Evolutionary conservation across 2,797 vertebrate genomes (phyloP), one percentile per base, ranked within the genome.

Genomic region (Champsocephalus gunnari): DNA sequence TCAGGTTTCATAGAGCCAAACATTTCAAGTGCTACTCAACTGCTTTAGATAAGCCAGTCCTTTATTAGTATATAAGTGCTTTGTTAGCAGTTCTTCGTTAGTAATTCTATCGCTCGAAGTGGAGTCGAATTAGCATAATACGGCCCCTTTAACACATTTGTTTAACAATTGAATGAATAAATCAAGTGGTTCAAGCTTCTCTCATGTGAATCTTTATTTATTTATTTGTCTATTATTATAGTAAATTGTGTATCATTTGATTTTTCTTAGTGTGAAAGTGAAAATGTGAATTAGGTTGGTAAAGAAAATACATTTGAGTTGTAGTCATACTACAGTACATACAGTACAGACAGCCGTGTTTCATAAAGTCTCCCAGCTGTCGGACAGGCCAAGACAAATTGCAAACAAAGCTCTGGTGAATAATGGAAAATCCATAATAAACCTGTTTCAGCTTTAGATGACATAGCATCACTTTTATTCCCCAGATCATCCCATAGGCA

Each of bases 361-460:
- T 61, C 16, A 65, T 44, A 34, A 50, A 66, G 69, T 72, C 64
- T 66, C 80, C 56, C 51, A 48, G 5, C 28, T 32, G 44, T 64
- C 63, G 57, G 63, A 85, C 67, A 56, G n/a, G 44, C 75, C 10
- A 12, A 53, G 68, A 83, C 66, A 67, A 81, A 81, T 44, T 64
- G 51, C 51, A 67, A 65, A 73, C 63, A 51, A 24, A 75, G 49
- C 61, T 78, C 13, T 66, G 77, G 56, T 81, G 74, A 83, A 85
- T 75, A 70, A 94, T 87, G 93, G 92, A 93, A 64, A 53, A 75
- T 93, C 93, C 87, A 93, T 91, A 88, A 92, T 93, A 94, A 96
- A 95, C 75, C 82, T 91, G 94, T 93, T 94, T 93, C 88, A 83
- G 82, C 92, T 93, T 89, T 91, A 91, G 93, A 96, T 94, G 93